Evolutionary conservation across 2,797 vertebrate species (phyloP).

Genomic region (Limnodromus scolopaceus): DNA sequence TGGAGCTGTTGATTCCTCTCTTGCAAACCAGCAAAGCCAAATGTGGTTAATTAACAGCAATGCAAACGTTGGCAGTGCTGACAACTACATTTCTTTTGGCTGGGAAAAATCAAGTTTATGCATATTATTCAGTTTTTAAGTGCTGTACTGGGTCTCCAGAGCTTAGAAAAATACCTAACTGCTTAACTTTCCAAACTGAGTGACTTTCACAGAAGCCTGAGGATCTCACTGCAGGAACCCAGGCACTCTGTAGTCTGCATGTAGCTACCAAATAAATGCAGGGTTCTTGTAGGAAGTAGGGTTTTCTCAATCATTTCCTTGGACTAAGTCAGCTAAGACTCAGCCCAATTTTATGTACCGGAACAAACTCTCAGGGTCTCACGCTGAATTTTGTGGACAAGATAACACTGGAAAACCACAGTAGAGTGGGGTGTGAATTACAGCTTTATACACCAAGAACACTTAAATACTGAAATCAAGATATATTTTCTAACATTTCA

Average conservation of each 20-base stretch:
- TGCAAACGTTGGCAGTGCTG: background rate
- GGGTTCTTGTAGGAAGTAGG: background rate
- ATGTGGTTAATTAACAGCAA: background rate
- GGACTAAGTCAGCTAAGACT: background rate
- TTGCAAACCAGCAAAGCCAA: background rate
- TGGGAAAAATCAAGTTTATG: background rate
- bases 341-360: background rate
- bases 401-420: background rate
- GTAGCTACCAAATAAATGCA: background rate
- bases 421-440: background rate
- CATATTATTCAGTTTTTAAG: background rate
- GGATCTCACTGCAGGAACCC: background rate
- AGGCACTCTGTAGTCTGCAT: background rate
- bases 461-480: background rate
- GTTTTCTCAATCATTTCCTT: background rate
- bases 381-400: background rate
- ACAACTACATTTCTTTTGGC: background rate
- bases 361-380: background rate
- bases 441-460: background rate
- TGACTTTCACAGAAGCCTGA: background rate
- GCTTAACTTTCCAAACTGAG: background rate
- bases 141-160: background rate
- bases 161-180: background rate
- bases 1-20: background rate
- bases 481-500: background rate